Evolutionary conservation across 2,888 invertebrate genomes (phyloP).

Genomic region (Temnothorax rugatulus): DNA sequence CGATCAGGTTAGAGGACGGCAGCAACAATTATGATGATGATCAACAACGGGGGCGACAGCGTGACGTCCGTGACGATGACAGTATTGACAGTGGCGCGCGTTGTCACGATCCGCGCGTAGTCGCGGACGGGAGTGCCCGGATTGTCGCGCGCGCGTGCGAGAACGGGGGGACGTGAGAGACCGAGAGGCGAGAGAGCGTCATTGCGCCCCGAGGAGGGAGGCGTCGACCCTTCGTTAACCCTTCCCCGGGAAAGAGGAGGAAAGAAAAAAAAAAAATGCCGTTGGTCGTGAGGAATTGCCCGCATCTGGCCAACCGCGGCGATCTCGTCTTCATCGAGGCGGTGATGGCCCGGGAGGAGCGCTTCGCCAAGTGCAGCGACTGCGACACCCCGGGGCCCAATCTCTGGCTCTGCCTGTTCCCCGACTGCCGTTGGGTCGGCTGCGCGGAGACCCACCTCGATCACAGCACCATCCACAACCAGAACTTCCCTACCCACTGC

Average conservation of each 20-base stretch:
- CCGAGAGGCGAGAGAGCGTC: background rate
- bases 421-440: constrained; percentile 93
- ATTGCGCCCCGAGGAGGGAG: background rate
- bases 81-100: background rate
- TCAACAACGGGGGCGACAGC: background rate
- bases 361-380: constrained; percentile 88
- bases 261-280: constrained; percentile 77
- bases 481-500: constrained; percentile 91
- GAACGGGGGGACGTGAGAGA: constrained; percentile 19
- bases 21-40: constrained; percentile 4
- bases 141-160: constrained; percentile 22
- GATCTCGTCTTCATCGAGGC: constrained; percentile 81
- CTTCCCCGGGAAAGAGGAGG: too few species aligned
- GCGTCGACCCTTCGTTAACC: background rate
- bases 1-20: constrained; percentile 72
- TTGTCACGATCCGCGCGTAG: constrained; percentile 55
- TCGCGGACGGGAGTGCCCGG: constrained; percentile 43
- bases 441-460: constrained; percentile 94
- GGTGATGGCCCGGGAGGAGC: constrained; percentile 79
- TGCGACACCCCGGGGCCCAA: constrained; percentile 92
- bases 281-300: constrained; percentile 82
- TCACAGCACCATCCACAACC: constrained; percentile 94
- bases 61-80: constrained; percentile 4
- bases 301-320: constrained; percentile 81
- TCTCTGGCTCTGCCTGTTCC: constrained; percentile 95